phyloP scores from a whole-genome alignment of 2,888 invertebrate species.

The Protophormia terraenovae region DNA sequence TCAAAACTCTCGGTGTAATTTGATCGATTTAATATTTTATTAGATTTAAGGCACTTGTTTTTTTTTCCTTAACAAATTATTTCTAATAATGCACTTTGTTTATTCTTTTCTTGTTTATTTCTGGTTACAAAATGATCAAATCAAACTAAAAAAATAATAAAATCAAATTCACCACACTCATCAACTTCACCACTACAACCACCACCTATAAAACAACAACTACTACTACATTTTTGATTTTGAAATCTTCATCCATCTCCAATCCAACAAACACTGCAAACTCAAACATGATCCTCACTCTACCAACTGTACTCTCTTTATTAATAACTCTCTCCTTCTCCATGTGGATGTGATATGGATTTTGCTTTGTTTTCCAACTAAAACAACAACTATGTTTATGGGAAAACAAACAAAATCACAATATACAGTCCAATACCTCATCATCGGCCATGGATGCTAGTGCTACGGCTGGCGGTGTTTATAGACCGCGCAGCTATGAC shows the following conservation, averaged over 20 bases:
- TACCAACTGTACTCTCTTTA: background rate
- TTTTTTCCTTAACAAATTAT: constrained; percentile 37
- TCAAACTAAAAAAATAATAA: constrained; percentile 18
- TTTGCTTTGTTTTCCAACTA: constrained; percentile 20
- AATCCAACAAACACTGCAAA: constrained; percentile 5
- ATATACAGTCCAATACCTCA: constrained; percentile 78
- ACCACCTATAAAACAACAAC: background rate
- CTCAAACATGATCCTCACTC: constrained; percentile 6
- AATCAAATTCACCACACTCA: constrained; percentile 43
- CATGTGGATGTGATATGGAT: constrained; percentile 22
- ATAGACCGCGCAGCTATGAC: constrained; percentile 81
- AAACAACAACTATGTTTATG: background rate
- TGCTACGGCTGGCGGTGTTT: constrained; percentile 73
- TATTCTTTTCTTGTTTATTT: constrained; percentile 67
- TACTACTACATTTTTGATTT: constrained; percentile 30
- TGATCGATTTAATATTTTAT: constrained; percentile 43
- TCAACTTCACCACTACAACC: constrained; percentile 28
- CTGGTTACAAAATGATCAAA: constrained; percentile 51
- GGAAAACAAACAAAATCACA: constrained; percentile 5
- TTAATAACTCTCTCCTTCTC: background rate
- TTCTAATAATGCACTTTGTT: constrained; percentile 70
- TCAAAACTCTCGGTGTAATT: constrained; percentile 65
- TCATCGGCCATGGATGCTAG: constrained; percentile 77
- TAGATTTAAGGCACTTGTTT: constrained; percentile 61
- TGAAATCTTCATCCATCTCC: constrained; percentile 10